A percentile compares a stretch with the other conserved stretches of the same genome.
These are phyloP conservation scores for Saccostrea echinata DNA, from an alignment of 1,140 invertebrate species.

Conservation along the genomic window DNA sequence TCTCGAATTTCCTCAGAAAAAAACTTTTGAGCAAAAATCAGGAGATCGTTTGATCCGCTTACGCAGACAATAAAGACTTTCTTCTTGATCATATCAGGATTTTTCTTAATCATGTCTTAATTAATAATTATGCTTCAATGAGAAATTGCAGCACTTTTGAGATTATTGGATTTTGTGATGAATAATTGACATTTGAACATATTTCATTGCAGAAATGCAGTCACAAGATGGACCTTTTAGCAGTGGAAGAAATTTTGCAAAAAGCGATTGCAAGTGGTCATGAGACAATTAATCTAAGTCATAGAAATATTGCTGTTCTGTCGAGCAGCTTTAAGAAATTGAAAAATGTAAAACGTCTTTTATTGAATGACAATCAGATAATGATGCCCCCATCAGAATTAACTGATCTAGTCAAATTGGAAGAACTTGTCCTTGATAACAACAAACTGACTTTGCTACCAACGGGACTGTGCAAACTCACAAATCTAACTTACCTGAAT, in stretches of 20 bases:
- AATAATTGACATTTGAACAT: too few relatives aligned
- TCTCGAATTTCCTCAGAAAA: background rate
- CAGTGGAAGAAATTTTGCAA: constrained; percentile 67
- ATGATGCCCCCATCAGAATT: constrained; percentile 77
- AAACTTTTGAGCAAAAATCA: background rate
- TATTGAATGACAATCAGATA: constrained; percentile 74
- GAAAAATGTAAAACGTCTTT: constrained; percentile 59
- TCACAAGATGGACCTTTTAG: constrained; percentile 64
- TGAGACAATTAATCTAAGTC: constrained; percentile 70
- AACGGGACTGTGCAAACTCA: constrained; percentile 66
- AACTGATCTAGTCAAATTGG: constrained; percentile 61
- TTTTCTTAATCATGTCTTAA: too few relatives aligned
- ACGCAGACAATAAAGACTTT: background rate
- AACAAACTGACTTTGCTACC: constrained; percentile 77
- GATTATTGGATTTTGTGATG: background rate
- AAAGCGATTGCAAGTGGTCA: constrained; percentile 58
- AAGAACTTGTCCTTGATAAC: constrained; percentile 75
- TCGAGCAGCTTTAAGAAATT: constrained; percentile 66
- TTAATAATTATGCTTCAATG: too few relatives aligned
- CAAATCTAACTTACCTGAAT: constrained; percentile 72
- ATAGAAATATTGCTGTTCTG: constrained; percentile 69
- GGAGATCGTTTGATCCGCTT: background rate
- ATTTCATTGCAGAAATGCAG: constrained; percentile 1
- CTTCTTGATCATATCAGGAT: too few relatives aligned
- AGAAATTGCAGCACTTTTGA: too few relatives aligned